Evolutionary conservation across 2,113 vertebrate genomes (phyloP).

Genomic region (Panthera leo): DNA sequence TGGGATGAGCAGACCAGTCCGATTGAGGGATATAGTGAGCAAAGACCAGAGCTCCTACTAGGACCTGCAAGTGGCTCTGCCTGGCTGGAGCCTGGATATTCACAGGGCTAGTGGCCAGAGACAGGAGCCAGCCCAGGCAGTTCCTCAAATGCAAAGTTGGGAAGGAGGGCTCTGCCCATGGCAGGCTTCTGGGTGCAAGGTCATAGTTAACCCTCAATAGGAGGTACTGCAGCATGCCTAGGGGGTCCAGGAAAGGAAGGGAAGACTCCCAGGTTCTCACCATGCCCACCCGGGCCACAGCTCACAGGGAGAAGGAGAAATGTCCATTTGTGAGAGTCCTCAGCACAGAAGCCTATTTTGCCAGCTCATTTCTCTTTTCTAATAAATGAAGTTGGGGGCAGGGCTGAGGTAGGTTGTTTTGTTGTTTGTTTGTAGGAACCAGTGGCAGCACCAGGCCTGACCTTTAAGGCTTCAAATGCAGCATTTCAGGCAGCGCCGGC

Average conservation of each 20-base stretch:
- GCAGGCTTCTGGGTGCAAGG: background rate
- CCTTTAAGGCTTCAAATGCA: constrained; percentile 75
- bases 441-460: constrained; percentile 65
- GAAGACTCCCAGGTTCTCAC: background rate
- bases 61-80: background rate
- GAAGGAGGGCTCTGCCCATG: background rate
- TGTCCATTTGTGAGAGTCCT: background rate
- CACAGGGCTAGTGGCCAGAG: background rate
- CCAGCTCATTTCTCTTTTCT: background rate
- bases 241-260: background rate
- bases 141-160: background rate
- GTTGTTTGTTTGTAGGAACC: constrained; percentile 48
- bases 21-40: background rate
- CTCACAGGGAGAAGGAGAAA: background rate
- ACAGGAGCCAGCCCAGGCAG: background rate
- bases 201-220: background rate
- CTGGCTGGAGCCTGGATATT: background rate
- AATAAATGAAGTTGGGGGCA: background rate
- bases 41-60: background rate
- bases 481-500: constrained; percentile 38
- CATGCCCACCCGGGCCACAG: background rate
- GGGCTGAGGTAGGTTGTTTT: constrained; percentile 33
- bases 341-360: background rate
- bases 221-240: background rate
- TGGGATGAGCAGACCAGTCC: background rate